Evolutionary conservation across 2,888 invertebrate genomes (phyloP).

Genomic region (Sminthurides aquaticus): DNA sequence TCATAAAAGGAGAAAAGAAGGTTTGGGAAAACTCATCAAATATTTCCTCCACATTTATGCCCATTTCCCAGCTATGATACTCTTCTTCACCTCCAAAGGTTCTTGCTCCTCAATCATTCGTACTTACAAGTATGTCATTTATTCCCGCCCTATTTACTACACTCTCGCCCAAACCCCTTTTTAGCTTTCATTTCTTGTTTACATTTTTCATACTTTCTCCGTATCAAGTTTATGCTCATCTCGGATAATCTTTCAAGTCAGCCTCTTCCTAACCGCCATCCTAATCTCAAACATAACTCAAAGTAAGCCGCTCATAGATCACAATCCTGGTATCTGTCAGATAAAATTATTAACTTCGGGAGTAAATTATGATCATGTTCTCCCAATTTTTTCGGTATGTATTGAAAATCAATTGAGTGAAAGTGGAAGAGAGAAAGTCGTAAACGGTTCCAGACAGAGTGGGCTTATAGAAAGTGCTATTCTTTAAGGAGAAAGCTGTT

Average conservation of each 20-base stretch:
- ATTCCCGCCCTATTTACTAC: not conserved
- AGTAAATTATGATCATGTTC: too few species aligned
- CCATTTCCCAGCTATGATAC: constrained; percentile 1
- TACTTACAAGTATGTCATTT: not conserved
- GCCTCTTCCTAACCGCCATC: too few species aligned
- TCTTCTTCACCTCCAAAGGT: not conserved
- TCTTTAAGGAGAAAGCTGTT: too few species aligned
- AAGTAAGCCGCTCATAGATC: not conserved
- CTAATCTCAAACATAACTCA: not conserved
- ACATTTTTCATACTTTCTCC: not conserved
- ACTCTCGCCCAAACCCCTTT: not conserved
- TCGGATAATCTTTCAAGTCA: too few species aligned
- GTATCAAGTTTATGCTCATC: not conserved
- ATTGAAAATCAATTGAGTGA: too few species aligned
- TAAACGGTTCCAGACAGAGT: too few species aligned
- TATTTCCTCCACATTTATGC: constrained; percentile 11
- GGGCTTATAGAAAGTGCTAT: too few species aligned
- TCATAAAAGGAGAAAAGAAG: not conserved
- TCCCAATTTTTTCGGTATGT: too few species aligned
- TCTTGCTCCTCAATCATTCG: not conserved
- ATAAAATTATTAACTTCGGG: not conserved
- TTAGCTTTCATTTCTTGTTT: not conserved
- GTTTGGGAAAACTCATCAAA: constrained; percentile 10
- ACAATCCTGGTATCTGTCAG: not conserved
- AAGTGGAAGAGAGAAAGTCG: too few species aligned